phyloP scores from a whole-genome alignment of 2,888 invertebrate species.

The Vanessa cardui region DNA sequence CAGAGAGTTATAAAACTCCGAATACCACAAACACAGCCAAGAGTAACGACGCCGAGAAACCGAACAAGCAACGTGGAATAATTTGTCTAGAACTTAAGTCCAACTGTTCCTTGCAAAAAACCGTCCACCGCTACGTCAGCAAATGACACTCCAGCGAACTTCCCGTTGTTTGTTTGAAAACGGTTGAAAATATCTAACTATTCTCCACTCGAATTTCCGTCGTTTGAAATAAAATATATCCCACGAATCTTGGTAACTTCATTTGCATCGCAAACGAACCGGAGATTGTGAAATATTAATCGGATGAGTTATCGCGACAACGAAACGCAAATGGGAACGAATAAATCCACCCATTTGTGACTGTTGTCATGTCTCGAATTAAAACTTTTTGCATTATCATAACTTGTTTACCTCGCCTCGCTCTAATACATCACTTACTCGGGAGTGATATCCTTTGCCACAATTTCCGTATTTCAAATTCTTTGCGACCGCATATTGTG shows the following conservation, averaged over 20 bases:
- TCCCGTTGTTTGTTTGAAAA: slow-evolving; percentile 20
- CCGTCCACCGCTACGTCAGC: slow-evolving; percentile 17
- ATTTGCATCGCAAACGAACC: slow-evolving; percentile 32
- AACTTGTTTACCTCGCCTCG: slow-evolving; percentile 18
- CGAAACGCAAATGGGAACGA: slow-evolving; percentile 19
- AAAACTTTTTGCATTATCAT: slow-evolving; percentile 26
- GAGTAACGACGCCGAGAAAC: not conserved
- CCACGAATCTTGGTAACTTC: slow-evolving; percentile 27
- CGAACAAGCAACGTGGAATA: slow-evolving; percentile 16
- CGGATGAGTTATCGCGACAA: slow-evolving; percentile 25
- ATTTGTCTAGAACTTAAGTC: slow-evolving; percentile 16
- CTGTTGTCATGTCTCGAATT: slow-evolving; percentile 13
- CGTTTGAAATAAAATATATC: slow-evolving; percentile 29
- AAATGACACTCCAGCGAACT: slow-evolving; percentile 14
- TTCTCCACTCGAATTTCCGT: slow-evolving; percentile 15
- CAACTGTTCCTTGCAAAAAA: slow-evolving; percentile 15
- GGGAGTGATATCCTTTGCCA: slow-evolving; percentile 6
- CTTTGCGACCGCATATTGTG: slow-evolving; percentile 14
- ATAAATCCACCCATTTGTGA: slow-evolving; percentile 20
- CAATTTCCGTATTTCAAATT: slow-evolving; percentile 4
- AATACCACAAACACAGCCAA: slow-evolving; percentile 2
- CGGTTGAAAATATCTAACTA: slow-evolving; percentile 18
- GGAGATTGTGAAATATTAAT: slow-evolving; percentile 37
- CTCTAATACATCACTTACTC: not conserved
- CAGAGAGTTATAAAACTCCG: not conserved